Percentiles rank a stretch among this genome's conserved stretches.
Evolutionary conservation across 2,797 vertebrate species (phyloP).

Genomic region (Menidia menidia): DNA sequence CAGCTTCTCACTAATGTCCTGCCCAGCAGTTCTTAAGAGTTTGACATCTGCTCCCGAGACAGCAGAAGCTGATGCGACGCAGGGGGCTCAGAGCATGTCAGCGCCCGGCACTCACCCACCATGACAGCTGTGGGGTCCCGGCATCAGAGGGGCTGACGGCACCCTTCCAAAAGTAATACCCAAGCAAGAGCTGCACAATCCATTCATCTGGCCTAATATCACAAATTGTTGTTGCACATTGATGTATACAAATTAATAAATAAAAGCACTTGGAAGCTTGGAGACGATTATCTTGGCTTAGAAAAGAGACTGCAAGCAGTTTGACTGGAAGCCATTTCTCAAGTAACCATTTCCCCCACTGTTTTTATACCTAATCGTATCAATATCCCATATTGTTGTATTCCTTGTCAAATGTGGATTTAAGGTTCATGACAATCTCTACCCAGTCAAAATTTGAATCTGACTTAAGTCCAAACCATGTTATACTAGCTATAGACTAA

Average conservation of each 20-base stretch:
- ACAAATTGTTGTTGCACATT: not conserved
- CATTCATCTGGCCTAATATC: not conserved
- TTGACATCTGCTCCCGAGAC: conserved; percentile 43
- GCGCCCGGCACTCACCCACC: conserved; percentile 26
- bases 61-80: conserved; percentile 30
- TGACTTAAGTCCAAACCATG: too few species aligned
- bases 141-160: conserved; percentile 64
- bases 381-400: too few species aligned
- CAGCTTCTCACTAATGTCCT: conserved; percentile 12
- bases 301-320: too few species aligned
- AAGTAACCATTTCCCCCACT: too few species aligned
- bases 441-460: too few species aligned
- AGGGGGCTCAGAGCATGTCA: conserved; percentile 20
- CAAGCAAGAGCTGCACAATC: not conserved
- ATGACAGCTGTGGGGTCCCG: conserved; percentile 27
- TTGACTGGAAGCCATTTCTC: too few species aligned
- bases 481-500: too few species aligned
- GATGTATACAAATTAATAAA: not conserved
- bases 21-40: conserved; percentile 19
- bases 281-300: too few species aligned
- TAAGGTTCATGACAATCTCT: too few species aligned
- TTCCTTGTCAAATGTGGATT: too few species aligned
- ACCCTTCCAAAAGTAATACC: conserved; percentile 25
- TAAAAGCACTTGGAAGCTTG: too few species aligned
- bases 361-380: too few species aligned